These are phyloP conservation scores for Siphonodentalium dalli DNA, from an alignment of 2,888 invertebrate genomes.

Conservation along the genomic window DNA sequence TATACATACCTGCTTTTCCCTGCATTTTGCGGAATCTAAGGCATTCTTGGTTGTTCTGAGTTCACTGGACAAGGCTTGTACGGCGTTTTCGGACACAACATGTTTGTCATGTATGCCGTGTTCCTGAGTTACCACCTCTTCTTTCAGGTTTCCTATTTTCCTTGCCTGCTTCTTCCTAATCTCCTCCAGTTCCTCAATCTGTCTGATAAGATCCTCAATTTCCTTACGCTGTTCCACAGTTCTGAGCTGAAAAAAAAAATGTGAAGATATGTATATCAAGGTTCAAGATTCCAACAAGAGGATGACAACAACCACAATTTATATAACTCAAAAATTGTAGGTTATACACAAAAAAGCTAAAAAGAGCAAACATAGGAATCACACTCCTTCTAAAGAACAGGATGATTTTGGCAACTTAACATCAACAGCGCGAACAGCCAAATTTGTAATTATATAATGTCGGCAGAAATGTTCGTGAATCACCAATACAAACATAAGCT, in stretches of 20 bases:
- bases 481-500: too few species aligned
- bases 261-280: not conserved
- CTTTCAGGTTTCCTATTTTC: slow-evolving; percentile 58
- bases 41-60: slow-evolving; percentile 61
- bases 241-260: slow-evolving; percentile 36
- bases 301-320: not conserved
- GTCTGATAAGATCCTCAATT: slow-evolving; percentile 51
- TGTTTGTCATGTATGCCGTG: slow-evolving; percentile 44
- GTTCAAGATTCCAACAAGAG: not conserved
- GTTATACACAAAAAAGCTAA: too few species aligned
- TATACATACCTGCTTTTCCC: slow-evolving; percentile 59
- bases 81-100: slow-evolving; percentile 58
- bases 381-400: too few species aligned
- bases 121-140: slow-evolving; percentile 42
- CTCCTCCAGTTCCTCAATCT: slow-evolving; percentile 61
- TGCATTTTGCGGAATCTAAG: slow-evolving; percentile 52
- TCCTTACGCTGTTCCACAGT: slow-evolving; percentile 60
- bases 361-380: too few species aligned
- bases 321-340: not conserved
- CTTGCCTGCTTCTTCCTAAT: slow-evolving; percentile 60
- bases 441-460: too few species aligned
- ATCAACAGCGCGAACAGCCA: too few species aligned
- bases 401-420: too few species aligned
- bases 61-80: slow-evolving; percentile 63
- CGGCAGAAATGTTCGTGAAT: too few species aligned